Evolutionary conservation across 2,888 invertebrate species (phyloP), one percentile per base, ranked within the genome.

Genomic region (Cenopis cana): DNA sequence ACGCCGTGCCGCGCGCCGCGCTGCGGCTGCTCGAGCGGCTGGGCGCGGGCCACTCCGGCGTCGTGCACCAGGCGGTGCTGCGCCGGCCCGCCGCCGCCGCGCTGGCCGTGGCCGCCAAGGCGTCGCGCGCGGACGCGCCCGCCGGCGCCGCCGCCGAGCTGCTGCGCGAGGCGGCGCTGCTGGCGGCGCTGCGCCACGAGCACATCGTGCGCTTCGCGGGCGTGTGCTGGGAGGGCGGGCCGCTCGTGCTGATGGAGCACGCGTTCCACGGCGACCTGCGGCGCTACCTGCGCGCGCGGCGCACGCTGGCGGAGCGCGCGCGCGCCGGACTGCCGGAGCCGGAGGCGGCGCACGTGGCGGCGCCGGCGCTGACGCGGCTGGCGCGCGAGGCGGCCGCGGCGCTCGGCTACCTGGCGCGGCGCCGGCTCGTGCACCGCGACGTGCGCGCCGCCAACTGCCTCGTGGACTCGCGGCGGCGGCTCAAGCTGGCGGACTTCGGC

Each of bases 231-330:
- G 95, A 96, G 1, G 96, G 96, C 76, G 95, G 97, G 74, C 97
- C 98, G 0, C 95, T 98, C 10, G 96, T 97, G 78, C 96, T 97
- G 0, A 98, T 98, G 98, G 98, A 98, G 85, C 97, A 97, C 78
- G 98, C 98, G 95, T 93, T 97, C 6, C 97, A 98, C 82, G 98
- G 98, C 17, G 98, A 98, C 84, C 89, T 98, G 77, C 97, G 97
- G 84, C 97, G 96, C 0, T 98, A 96, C 85, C 92, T 98, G 54
- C 89, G 50, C 90, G 78, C 80, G 52, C 84, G 98, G 65, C 94
- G 98, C 24, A 96, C 97, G 85, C 93, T 98, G 76, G 97, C 96
- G 0, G 95, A 95, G 50, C 73, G 76, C 94, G 72, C 94, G 8
- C 9, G 29, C 46, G 46, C 61, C 95, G 95, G 74, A 95, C 52